Percentiles rank a stretch among this genome's conserved stretches.
Conservation (phyloP, 2,888 invertebrate genomes). For the Drosophila yooni region DNA sequence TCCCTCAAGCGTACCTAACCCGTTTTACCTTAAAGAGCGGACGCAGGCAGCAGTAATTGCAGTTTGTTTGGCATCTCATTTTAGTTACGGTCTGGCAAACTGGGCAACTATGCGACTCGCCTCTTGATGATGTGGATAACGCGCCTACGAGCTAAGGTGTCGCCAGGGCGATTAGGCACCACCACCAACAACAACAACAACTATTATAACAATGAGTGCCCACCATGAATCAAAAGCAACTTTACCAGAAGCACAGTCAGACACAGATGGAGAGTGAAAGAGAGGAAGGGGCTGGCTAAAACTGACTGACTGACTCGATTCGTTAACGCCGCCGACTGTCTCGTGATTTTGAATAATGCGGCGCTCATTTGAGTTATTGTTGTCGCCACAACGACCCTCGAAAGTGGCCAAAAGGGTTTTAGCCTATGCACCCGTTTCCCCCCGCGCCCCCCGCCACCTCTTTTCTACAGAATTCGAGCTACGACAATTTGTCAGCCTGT, state of each 20-base stretch:
- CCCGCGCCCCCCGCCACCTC: background rate
- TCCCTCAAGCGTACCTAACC: conserved; percentile 30
- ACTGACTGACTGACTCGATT: conserved; percentile 53
- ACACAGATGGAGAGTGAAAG: background rate
- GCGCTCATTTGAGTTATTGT: conserved; percentile 76
- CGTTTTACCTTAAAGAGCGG: conserved; percentile 35
- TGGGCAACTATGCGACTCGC: conserved; percentile 26
- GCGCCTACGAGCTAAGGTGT: conserved; percentile 77
- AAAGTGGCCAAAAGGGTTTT: conserved; percentile 49
- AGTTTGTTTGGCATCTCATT: conserved; percentile 81
- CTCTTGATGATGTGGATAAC: conserved; percentile 64
- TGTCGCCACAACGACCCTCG: conserved; percentile 54
- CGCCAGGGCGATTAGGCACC: conserved; percentile 76
- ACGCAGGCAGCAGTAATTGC: conserved; percentile 67
- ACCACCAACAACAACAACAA: conserved; percentile 11
- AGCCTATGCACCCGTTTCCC: conserved; percentile 1
- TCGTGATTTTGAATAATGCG: conserved; percentile 74
- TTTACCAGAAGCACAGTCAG: conserved; percentile 34
- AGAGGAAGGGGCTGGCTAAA: background rate
- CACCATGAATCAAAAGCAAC: conserved; percentile 72
- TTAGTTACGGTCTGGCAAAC: conserved; percentile 76
- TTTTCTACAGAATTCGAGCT: conserved; percentile 44
- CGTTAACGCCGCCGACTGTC: conserved; percentile 70
- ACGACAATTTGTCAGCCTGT: conserved; percentile 52
- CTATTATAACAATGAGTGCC: conserved; percentile 46